Conservation (phyloP, 2,888 invertebrate species). For the Aphidius colemani region DNA sequence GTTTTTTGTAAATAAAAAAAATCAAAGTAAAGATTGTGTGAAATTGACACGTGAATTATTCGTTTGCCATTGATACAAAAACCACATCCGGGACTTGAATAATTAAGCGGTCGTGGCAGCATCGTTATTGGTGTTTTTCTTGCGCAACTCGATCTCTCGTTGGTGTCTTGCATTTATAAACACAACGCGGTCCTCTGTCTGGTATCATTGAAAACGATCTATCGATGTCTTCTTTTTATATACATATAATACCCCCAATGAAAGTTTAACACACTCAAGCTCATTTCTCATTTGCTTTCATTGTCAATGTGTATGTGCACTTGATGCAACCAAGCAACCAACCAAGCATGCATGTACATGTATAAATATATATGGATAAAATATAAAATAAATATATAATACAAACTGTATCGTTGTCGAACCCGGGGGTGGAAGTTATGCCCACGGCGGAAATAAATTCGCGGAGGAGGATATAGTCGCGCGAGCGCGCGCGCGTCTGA, state of each 20-base stretch:
- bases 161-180: slow-evolving; percentile 21
- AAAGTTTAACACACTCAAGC: no score
- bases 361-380: no score
- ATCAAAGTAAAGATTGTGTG: slow-evolving; percentile 22
- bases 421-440: slow-evolving; percentile 2
- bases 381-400: no score
- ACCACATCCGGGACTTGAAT: slow-evolving; percentile 44
- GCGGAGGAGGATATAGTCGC: slow-evolving; percentile 16
- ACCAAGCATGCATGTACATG: not conserved
- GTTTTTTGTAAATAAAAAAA: slow-evolving; percentile 29
- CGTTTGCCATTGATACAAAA: slow-evolving; percentile 6
- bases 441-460: slow-evolving; percentile 21
- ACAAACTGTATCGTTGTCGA: not conserved
- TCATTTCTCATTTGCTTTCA: no score
- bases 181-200: slow-evolving; percentile 15
- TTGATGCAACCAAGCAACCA: not conserved
- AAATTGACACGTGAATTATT: slow-evolving; percentile 7
- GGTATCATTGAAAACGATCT: slow-evolving; percentile 38
- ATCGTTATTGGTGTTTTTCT: slow-evolving; percentile 40
- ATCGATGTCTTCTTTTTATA: slow-evolving; percentile 20
- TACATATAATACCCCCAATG: no score
- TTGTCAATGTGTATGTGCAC: no score
- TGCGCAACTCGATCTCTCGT: slow-evolving; percentile 40
- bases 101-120: slow-evolving; percentile 41
- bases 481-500: not conserved